Conservation (phyloP, 2,797 vertebrate genomes). For the Orientallactaga sibirica region DNA sequence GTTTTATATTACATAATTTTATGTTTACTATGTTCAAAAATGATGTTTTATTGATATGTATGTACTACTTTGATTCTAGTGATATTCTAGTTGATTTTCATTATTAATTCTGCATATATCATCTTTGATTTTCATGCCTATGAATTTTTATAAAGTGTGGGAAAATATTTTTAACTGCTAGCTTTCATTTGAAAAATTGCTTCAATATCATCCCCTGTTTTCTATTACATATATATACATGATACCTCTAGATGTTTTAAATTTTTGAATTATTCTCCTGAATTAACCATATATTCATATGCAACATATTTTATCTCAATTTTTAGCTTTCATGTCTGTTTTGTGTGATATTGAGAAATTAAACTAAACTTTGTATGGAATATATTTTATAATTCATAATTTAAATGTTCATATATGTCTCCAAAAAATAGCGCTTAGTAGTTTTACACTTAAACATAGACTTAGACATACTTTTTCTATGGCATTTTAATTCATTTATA, state of each 20-base stretch:
- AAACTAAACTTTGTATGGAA: neutral
- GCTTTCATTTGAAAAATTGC: neutral
- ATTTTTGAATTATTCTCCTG: neutral
- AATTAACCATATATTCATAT: neutral
- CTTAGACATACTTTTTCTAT: neutral
- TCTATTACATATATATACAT: neutral
- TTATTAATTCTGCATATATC: neutral
- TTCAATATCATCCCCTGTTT: neutral
- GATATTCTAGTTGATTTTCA: neutral
- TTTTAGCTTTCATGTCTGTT: neutral
- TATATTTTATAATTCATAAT: neutral
- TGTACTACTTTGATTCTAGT: neutral
- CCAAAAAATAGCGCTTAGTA: neutral
- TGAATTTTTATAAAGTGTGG: neutral
- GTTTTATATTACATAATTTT: neutral
- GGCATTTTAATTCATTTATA: neutral
- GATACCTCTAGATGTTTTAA: neutral
- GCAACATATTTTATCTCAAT: neutral
- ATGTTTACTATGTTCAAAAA: neutral
- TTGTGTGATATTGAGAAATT: neutral
- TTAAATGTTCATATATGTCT: slow-evolving; percentile 69
- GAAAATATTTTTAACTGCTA: slow-evolving; percentile 25
- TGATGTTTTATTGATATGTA: neutral
- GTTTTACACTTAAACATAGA: neutral
- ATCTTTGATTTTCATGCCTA: neutral